Conservation (phyloP, 1,140 invertebrate genomes). For the Trichomalopsis sarcophagae region DNA sequence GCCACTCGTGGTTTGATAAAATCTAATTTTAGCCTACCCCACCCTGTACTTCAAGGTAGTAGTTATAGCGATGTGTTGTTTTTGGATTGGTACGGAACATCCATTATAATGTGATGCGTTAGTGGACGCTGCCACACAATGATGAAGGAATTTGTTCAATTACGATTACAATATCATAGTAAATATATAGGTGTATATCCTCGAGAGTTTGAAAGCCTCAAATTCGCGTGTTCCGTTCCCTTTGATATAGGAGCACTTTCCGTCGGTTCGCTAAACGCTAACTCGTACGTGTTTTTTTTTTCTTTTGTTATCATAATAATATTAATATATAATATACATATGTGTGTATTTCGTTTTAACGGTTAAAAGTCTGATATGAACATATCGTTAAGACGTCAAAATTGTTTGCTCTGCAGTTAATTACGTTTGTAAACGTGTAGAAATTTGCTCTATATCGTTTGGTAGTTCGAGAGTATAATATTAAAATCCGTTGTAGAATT, state of each 20-base stretch:
- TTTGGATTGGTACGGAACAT: conserved; percentile 53
- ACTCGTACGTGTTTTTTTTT: not conserved
- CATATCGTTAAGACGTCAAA: conserved; percentile 37
- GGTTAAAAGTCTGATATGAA: conserved; percentile 48
- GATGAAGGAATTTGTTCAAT: conserved; percentile 29
- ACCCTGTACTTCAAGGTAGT: conserved; percentile 18
- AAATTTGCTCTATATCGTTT: conserved; percentile 34
- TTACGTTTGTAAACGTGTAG: conserved; percentile 44
- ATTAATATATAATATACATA: not conserved
- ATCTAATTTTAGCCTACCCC: conserved; percentile 25
- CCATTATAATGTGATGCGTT: conserved; percentile 20
- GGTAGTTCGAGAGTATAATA: conserved; percentile 23
- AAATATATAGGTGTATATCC: conserved; percentile 14
- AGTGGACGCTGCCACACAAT: conserved; percentile 24
- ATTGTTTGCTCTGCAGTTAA: conserved; percentile 13
- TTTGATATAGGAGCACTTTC: not conserved
- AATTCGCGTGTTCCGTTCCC: not conserved
- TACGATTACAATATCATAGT: conserved; percentile 45
- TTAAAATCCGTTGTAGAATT: conserved; percentile 49
- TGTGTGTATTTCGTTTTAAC: conserved; percentile 27
- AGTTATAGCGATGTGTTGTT: conserved; percentile 24
- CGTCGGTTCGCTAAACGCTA: conserved; percentile 15
- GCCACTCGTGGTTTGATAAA: conserved; percentile 23
- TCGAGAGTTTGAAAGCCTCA: not conserved
- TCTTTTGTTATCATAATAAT: conserved; percentile 14